phyloP scores from a whole-genome alignment of 1,140 invertebrate species.

The Planococcus citri region DNA sequence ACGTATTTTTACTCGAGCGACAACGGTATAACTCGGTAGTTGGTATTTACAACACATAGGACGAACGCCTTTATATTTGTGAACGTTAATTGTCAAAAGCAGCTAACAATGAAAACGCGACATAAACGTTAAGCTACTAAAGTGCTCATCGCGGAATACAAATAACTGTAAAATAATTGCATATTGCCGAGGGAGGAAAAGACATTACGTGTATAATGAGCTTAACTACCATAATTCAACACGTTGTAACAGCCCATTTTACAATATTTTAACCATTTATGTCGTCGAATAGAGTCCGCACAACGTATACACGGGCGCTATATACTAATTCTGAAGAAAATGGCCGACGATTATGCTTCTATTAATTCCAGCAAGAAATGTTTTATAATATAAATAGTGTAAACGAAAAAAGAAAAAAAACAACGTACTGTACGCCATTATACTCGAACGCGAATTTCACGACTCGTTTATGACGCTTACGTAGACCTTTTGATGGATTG shows the following conservation, averaged over 20 bases:
- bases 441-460: background rate
- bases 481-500: no score
- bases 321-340: background rate
- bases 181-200: constrained; percentile 5
- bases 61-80: no score
- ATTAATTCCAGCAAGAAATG: background rate
- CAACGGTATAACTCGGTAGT: no score
- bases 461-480: constrained; percentile 1
- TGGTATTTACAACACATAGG: no score
- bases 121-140: background rate
- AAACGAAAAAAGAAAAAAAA: background rate
- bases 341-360: background rate
- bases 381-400: no score
- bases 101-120: background rate
- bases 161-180: constrained; percentile 8
- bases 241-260: constrained; percentile 6
- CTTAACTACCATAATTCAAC: constrained; percentile 7
- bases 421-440: background rate
- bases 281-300: background rate
- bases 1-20: no score
- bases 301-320: background rate
- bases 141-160: constrained; percentile 5
- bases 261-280: background rate
- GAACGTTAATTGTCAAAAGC: background rate
- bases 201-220: constrained; percentile 6